Base-by-base conservation (phyloP, 2,888 invertebrate species). In the Platycnemis pennipes region DNA sequence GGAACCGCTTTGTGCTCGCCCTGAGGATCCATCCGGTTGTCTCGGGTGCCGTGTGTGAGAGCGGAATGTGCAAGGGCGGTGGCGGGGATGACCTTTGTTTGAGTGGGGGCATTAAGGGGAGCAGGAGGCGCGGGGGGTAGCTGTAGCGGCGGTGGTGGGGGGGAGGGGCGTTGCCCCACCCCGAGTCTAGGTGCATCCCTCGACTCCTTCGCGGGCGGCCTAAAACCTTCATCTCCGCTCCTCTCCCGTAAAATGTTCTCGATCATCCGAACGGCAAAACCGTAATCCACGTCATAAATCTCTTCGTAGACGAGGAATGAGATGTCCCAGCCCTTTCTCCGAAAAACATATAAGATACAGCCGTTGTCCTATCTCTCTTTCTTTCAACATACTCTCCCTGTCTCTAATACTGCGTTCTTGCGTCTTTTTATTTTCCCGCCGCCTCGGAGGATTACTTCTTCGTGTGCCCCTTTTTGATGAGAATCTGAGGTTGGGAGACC, bases 161-260 rank as follows among this genome's bases (percentile, higher is more conserved):
- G n/a, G 63, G 26, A 5, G 63, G n/a, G 2, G 26, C 63, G 63
- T 26, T 63, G 63, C 77, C 19, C 63, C 26, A 26, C 8, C 16
- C 49, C 8, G 16, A 49, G 49, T 63, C 63, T 7, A 22, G 26
- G 5, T 22, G 1, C 63, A 63, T 7, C 37, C n/a, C 77, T 37
- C 37, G 11, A 13, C 77, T n/a, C 69, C 77, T 11, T 2, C 77
- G n/a, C 77, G 37, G 19, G 19, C 11, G 37, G 77, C 13, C 37
- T n/a, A 31, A 31, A 8, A 13, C 77, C 37, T 77, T 22, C 49
- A 2, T 49, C 49, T 4, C 49, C 49, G 22, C 63, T 19, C 77
- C 31, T 37, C 77, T 77, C 77, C 77, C 77, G 77, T 77, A 77
- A 77, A 77, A 37, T 77, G 77, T 77, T 77, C 77, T 77, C 77